Percentiles rank a stretch among this genome's conserved stretches.
phyloP scores from a whole-genome alignment of 2,888 invertebrate genomes.

The Drosophila emarginata region DNA sequence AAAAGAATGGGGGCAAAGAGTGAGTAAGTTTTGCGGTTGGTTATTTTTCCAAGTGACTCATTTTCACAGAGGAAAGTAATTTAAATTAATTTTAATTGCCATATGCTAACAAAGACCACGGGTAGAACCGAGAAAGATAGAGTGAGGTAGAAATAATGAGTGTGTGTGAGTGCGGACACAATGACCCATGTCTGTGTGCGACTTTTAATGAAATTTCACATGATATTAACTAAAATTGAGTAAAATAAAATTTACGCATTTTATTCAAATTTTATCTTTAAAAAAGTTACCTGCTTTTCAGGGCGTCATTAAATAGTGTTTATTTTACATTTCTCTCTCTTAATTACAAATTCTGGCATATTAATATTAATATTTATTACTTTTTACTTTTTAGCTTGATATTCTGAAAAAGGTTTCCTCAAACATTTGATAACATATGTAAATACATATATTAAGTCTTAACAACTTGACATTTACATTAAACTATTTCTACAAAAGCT shows the following conservation, averaged over 20 bases:
- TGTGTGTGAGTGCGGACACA: not conserved
- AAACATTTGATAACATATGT: too few relatives aligned
- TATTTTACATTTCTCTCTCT: too few relatives aligned
- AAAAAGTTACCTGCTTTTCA: not conserved
- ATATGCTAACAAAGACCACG: conserved; percentile 36
- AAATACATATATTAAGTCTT: too few relatives aligned
- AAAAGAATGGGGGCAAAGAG: not conserved
- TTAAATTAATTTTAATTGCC: conserved; percentile 77
- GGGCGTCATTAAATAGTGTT: not conserved
- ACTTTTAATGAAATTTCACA: not conserved
- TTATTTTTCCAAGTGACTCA: conserved; percentile 45
- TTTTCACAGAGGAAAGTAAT: conserved; percentile 54
- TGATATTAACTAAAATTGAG: not conserved
- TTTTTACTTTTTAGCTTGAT: too few relatives aligned
- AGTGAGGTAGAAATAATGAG: not conserved
- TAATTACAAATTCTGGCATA: too few relatives aligned
- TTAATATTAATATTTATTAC: too few relatives aligned
- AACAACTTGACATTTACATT: not conserved
- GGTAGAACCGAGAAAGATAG: conserved; percentile 4
- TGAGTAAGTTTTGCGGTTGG: conserved; percentile 7
- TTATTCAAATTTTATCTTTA: not conserved
- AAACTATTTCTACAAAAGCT: not conserved
- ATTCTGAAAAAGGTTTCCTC: not conserved
- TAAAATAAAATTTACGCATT: not conserved
- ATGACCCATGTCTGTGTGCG: not conserved